Base-by-base conservation (phyloP, 2,888 invertebrate species). In the Orgyia antiqua region DNA sequence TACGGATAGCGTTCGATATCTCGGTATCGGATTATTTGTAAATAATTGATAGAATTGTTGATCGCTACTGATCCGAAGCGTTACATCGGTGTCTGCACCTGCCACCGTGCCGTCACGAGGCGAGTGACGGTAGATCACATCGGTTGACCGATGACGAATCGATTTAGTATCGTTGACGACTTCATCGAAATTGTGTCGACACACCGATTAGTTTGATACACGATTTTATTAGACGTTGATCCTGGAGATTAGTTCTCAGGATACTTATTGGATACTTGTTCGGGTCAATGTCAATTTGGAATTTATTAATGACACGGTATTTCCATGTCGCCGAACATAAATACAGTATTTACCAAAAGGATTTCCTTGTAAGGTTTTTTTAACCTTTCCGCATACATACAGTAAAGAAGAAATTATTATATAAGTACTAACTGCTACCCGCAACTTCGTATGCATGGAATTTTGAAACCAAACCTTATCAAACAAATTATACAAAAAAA, bases 111-210 rank as follows among this genome's bases (percentile, higher is more conserved):
- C 36, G 32, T 31, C 27, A 33, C 15, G 21, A 42, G 70, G 65
- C 75, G 82, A 78, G 69, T 12, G 21, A 43, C 71, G 66, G 76
- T 84, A 78, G 69, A 80, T 78, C 84, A 82, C 82, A 75, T 60
- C 62, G 48, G 42, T 45, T 51, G 52, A 51, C 55, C 55, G 43
- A 29, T 52, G 75, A 78, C 84, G 73, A 84, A 84, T 84, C 57
- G 71, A 83, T 84, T 79, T 58, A 39, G 41, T 55, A 58, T 62
- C 66, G 56, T 73, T 70, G 76, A 83, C 66, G 70, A 74, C 76
- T 82, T 68, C 58, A 76, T 80, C 58, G 55, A 56, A 77, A 69
- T 66, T 68, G 63, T 68, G 62, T 67, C 64, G 68, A 67, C 63
- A 71, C 67, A 64, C 66, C 57, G 55, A 67, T 69, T 63, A 53